Conservation (phyloP, 2,797 vertebrate species). For the Micropoecilia bifurca region DNA sequence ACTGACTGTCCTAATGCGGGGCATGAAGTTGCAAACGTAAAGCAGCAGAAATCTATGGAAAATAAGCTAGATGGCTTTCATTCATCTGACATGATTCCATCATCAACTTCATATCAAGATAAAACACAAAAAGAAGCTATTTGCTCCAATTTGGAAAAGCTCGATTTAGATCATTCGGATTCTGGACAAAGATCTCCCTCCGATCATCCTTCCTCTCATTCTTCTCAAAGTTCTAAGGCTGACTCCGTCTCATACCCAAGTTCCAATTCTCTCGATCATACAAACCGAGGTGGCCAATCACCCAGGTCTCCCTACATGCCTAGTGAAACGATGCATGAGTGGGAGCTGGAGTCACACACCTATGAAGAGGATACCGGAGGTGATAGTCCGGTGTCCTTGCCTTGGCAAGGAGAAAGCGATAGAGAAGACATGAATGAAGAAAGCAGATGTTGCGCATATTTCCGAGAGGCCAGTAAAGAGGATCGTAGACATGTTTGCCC, state of each 20-base stretch:
- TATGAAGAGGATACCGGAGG: conserved; percentile 2
- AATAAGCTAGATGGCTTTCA: not conserved
- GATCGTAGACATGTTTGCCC: conserved; percentile 70
- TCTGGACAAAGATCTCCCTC: not conserved
- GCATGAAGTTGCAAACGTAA: conserved; percentile 19
- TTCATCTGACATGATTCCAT: not conserved
- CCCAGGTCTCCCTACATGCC: conserved; percentile 30
- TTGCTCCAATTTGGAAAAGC: conserved; percentile 2
- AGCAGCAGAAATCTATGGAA: conserved; percentile 14
- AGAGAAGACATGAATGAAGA: conserved; percentile 30
- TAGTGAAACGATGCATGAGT: conserved; percentile 19
- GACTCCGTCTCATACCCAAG: not conserved
- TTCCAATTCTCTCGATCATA: not conserved
- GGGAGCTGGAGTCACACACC: conserved; percentile 2
- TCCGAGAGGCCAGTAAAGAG: conserved; percentile 49
- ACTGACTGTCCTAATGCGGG: conserved; percentile 22
- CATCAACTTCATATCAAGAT: conserved; percentile 6
- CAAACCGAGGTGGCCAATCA: conserved; percentile 2
- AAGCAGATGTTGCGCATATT: conserved; percentile 20
- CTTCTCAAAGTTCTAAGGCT: not conserved
- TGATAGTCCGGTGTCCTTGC: conserved; percentile 45
- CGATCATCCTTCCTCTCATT: not conserved
- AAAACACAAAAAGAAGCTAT: conserved; percentile 9
- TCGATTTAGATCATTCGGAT: conserved; percentile 15
- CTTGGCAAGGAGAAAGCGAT: conserved; percentile 50